Evolutionary conservation across 2,888 invertebrate species (phyloP), one percentile per base, ranked within the genome.

Genomic region (Drosophila cracens): DNA sequence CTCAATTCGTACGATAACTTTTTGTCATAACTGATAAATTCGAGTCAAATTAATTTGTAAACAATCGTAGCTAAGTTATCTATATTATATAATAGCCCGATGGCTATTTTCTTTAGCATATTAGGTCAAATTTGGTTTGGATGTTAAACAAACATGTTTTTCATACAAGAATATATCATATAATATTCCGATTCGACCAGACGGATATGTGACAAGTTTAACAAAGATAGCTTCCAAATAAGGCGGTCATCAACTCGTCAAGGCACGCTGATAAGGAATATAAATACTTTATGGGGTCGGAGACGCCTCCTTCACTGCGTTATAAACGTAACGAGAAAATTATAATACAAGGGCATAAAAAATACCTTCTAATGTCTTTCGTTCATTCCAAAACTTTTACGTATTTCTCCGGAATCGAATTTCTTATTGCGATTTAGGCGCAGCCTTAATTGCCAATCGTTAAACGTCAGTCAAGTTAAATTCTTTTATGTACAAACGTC

Each of bases 311-410:
- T 18, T 16, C 5, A 34, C 13, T 4, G 31, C 2, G 8, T 31
- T 31, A 2, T 2, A 31, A 31, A 31, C 8, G 31, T 2, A 0
- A 31, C 34, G 4, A 0, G 34, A 13, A 34, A 34, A 36, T 38
- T 43, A n/a, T n/a, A 43, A 6, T 43, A 11, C 11, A n/a, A 6
- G 7, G 1, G 13, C 43, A 25, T 46, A 16, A 0, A 7, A 16
- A 21, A 25, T 8, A 0, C 4, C 1, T 21, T 8, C 16, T 4
- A n/a, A 5, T 40, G n/a, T n/a, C n/a, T n/a, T 10, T n/a, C 10
- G 8, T n/a, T 40, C n/a, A n/a, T n/a, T 11, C 10, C n/a, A 40
- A 40, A 40, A 11, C n/a, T 11, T n/a, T 11, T n/a, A 40, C n/a
- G 10, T 16, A 46, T 8, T 25, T 46, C 4, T 46, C 16, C 25